A percentile compares a stretch with the other conserved stretches of the same genome.
These are phyloP conservation scores for Itoplectis maculator DNA, from an alignment of 2,888 invertebrate species.

Conservation along the genomic window DNA sequence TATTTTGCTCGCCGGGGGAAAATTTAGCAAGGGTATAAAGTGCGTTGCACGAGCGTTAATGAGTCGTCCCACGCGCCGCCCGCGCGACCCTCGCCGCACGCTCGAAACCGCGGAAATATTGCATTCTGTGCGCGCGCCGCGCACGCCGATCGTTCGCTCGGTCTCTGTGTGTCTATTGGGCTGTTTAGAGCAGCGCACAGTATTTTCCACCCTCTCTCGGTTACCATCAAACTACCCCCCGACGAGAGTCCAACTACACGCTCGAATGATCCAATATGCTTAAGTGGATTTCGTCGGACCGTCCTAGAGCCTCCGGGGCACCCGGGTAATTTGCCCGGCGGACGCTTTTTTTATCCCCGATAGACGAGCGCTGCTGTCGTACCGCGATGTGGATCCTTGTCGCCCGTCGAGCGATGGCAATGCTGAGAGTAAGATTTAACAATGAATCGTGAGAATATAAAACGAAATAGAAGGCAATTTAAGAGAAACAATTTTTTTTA, in stretches of 20 bases:
- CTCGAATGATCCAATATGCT: constrained; percentile 76
- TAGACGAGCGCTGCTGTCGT: not conserved
- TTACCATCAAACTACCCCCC: constrained; percentile 35
- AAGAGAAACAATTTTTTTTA: too few species aligned
- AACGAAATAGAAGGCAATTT: too few species aligned
- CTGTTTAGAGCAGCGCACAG: constrained; percentile 23
- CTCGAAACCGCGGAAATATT: constrained; percentile 55
- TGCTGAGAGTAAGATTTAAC: not conserved
- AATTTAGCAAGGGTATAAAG: constrained; percentile 10
- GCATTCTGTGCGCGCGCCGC: constrained; percentile 28
- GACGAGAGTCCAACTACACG: constrained; percentile 40
- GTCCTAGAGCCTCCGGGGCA: constrained; percentile 65
- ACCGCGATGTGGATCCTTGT: not conserved
- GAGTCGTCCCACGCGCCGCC: constrained; percentile 30
- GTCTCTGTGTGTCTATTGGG: constrained; percentile 11
- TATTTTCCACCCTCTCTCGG: constrained; percentile 42
- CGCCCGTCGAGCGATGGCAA: not conserved
- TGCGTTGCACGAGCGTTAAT: constrained; percentile 22
- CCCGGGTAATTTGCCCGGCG: constrained; percentile 47
- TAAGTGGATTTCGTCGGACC: constrained; percentile 74
- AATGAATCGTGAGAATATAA: not conserved
- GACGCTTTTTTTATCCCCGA: constrained; percentile 30
- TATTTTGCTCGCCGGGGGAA: not conserved
- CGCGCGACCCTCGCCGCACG: constrained; percentile 27
- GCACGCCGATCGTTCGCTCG: constrained; percentile 23